Conservation (phyloP, 2,888 invertebrate genomes). For the Drepanosiphum platanoidis region DNA sequence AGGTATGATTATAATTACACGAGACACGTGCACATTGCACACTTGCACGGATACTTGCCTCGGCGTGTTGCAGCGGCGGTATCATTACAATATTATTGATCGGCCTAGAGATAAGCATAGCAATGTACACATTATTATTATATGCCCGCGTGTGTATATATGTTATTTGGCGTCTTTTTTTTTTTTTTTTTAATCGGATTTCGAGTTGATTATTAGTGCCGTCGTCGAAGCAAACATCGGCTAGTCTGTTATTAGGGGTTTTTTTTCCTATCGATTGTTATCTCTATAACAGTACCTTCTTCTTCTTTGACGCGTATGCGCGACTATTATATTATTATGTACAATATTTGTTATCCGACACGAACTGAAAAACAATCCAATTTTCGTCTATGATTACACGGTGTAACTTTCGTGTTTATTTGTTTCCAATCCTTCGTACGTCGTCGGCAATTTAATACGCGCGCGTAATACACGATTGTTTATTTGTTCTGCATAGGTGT, state of each 20-base stretch:
- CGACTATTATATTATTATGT: neutral
- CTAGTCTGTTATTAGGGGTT: neutral
- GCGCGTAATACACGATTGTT: too few relatives aligned
- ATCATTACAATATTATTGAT: neutral
- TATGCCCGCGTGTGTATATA: neutral
- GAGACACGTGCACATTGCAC: neutral
- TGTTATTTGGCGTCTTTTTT: neutral
- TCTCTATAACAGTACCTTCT: neutral
- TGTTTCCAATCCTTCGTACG: neutral
- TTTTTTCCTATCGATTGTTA: neutral
- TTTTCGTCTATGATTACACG: slow-evolving; percentile 12
- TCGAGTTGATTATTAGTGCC: neutral
- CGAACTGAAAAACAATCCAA: neutral
- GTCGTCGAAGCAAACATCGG: neutral
- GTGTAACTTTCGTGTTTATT: neutral
- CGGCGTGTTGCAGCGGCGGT: neutral
- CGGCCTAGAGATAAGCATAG: too few relatives aligned
- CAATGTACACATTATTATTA: too few relatives aligned
- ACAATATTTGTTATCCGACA: neutral
- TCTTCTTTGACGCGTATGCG: neutral
- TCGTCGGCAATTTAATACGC: neutral
- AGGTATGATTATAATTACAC: neutral
- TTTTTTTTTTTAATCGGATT: neutral
- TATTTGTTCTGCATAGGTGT: too few relatives aligned
- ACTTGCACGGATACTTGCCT: neutral